Evolutionary conservation across 2,113 vertebrate species (phyloP), one percentile per base, ranked within the genome.

Genomic region (Serinus canaria): DNA sequence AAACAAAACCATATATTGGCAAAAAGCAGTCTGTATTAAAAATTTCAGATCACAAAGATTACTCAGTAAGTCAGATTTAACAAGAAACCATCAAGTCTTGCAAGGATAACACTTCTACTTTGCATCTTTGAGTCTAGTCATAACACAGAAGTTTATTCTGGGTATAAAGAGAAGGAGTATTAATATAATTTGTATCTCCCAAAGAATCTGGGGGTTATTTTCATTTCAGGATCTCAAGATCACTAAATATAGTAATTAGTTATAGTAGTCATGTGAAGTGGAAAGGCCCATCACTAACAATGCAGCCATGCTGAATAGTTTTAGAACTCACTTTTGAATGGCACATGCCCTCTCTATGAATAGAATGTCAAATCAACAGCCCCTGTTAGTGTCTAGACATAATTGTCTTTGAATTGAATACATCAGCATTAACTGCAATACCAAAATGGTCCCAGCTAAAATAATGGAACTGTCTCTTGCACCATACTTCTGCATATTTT

Each of bases 321-420:
- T 83, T 50, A 82, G 66, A 87, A 66, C n/a, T 62, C 69, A 78
- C 25, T 85, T 74, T 93, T 87, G 84, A 95, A 85, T 69, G 83
- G 72, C 64, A 78, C 28, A 3, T 53, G 69, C 58, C 69, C n/a
- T 17, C 46, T 77, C 60, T 41, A 39, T 21, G 27, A 96, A 90
- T 9, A 63, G 50, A 81, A 75, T 15, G 1, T 58, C 89, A 79
- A 78, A 74, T 64, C 77, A 75, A 77, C 72, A 47, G 58, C 44
- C 46, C 17, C 47, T 50, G 10, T 64, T 72, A 72, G 31, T 30
- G 64, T 70, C 83, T 56, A 78, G 63, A 89, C 15, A 18, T 60
- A 92, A 89, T 6, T 82, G 73, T 52, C 44, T 69, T 53, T 33
- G 53, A 89, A 92, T 18, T 53, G n/a, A 92, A 84, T 43, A 79